Base-by-base conservation (phyloP, 2,113 vertebrate genomes). In the Rhodinocichla rosea region DNA sequence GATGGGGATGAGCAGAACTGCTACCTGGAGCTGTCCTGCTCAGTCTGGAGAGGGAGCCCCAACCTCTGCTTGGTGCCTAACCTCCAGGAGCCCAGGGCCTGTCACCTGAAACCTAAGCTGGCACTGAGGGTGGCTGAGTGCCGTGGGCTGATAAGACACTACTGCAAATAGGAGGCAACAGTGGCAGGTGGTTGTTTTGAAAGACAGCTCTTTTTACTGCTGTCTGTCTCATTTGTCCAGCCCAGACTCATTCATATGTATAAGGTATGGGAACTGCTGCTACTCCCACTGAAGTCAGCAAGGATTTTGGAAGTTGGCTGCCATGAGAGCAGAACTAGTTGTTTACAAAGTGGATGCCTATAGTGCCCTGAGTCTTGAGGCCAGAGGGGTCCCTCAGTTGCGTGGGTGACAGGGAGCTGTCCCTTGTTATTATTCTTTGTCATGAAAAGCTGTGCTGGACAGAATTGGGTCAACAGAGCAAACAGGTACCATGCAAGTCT, bases 201-300 rank as follows among this genome's bases (percentile, higher is more conserved):
- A 35, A 59, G 56, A 59, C 22, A 28, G 65, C 57, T 50, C 77
- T 39, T 40, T 83, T 84, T 92, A 68, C 74, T 87, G 65, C 88
- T 67, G 93, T 70, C 89, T 75, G 95, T 74, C 94, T 94, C 89
- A 14, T 68, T 95, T 94, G 92, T 89, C 81, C 65, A 89, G 80
- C 74, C 13, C 73, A 53, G 87, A 55, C 86, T 4, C 32, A 73
- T 42, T 4, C 20, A 15, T 27, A 3, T 56, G 30, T 39, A 30
- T 59, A 11, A 18, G 64, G 7, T 44, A 37, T n/a, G 35, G 52
- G 28, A 47, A 6, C 56, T 84, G 56, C 78, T 59, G 52, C 69
- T 63, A 3, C 56, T 77, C n/a, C 65, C 56, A 26, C 7, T 12
- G 26, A 13, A 12, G 22, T 30, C 45, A 11, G 44, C 12, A 9